Conservation (phyloP, 2,888 invertebrate genomes). For the Megaustenia siamemsis region DNA sequence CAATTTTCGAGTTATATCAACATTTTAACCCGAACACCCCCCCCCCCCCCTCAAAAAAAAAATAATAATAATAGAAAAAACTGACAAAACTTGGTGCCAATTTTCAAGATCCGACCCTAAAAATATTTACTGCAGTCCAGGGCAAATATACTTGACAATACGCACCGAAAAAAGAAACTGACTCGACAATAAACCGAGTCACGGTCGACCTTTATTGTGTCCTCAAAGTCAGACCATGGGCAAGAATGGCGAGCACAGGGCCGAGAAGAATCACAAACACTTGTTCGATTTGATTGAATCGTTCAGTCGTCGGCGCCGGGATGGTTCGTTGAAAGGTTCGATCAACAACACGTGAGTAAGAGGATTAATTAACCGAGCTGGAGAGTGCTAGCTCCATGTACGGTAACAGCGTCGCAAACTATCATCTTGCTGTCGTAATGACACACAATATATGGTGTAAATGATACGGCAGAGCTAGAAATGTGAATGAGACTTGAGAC, state of each 20-base stretch:
- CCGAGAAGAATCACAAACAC: conserved; percentile 24
- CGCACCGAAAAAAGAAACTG: conserved; percentile 2
- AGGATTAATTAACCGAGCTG: background rate
- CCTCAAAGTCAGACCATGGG: background rate
- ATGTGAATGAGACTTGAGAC: no score
- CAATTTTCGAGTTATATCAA: no score
- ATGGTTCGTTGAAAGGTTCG: conserved; percentile 8
- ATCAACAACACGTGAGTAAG: background rate
- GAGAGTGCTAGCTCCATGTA: background rate
- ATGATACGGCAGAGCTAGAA: no score
- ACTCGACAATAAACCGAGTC: conserved; percentile 29
- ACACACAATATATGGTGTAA: no score
- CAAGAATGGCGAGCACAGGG: background rate
- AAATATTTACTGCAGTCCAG: no score
- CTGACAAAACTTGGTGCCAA: no score
- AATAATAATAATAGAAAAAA: no score
- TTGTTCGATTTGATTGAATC: conserved; percentile 23
- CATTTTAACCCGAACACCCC: no score
- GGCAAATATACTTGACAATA: background rate
- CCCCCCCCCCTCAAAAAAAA: no score
- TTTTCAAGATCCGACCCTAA: no score
- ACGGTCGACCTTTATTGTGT: background rate
- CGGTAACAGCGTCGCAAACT: background rate
- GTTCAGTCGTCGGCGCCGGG: background rate
- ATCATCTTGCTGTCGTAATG: no score